Evolutionary conservation across 2,797 vertebrate genomes (phyloP).

Genomic region (Chelon auratus): DNA sequence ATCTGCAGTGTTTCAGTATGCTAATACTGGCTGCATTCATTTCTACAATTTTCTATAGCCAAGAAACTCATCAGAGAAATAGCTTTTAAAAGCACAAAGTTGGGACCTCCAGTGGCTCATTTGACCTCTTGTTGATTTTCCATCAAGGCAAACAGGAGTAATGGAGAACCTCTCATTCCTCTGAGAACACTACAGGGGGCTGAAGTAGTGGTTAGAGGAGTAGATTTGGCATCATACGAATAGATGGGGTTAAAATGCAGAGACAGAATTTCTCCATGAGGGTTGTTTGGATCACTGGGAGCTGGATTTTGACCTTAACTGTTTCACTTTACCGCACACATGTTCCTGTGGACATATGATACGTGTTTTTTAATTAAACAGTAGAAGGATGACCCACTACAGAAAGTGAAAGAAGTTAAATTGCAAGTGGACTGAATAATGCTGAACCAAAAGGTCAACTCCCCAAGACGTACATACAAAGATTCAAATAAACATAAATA

Average conservation of each 20-base stretch:
- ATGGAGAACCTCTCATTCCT: conserved; percentile 20
- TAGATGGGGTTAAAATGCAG: too few species aligned
- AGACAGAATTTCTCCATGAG: too few species aligned
- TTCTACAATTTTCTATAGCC: not conserved
- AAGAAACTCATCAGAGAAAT: conserved; percentile 26
- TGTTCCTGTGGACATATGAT: not conserved
- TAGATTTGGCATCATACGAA: too few species aligned
- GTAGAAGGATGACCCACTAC: not conserved
- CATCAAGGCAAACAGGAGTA: conserved; percentile 20
- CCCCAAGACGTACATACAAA: too few species aligned
- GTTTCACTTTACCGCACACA: not conserved
- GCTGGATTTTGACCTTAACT: conserved; percentile 17
- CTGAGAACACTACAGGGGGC: not conserved
- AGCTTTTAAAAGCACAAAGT: conserved; percentile 15
- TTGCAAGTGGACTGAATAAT: not conserved
- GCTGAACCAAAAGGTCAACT: too few species aligned
- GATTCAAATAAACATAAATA: too few species aligned
- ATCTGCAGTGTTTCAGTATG: not conserved
- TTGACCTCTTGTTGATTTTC: conserved; percentile 52
- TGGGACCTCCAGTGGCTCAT: conserved; percentile 7
- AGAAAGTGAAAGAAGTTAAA: not conserved
- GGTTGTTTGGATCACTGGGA: too few species aligned
- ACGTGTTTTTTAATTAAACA: not conserved
- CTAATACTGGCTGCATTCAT: not conserved
- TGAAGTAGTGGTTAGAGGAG: too few species aligned